Evolutionary conservation across 2,113 vertebrate genomes (phyloP), one percentile per base, ranked within the genome.

Genomic region (Stigmatopora nigra): DNA sequence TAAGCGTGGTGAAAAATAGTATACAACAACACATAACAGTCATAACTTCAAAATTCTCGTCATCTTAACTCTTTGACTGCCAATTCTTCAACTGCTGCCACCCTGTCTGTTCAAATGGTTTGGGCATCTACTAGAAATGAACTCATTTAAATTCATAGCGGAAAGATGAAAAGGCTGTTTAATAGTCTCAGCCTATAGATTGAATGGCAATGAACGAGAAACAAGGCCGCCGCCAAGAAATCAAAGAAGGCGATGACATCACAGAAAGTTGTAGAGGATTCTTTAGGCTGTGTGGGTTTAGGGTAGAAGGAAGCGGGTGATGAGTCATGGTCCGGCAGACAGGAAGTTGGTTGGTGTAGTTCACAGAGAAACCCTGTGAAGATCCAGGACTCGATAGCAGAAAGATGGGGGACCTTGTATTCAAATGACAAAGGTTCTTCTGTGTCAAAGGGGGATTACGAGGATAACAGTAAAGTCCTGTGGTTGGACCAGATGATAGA

Each of bases 181-280:
- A 69, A 73, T 73, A 69, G 76, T 75, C 61, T 64, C 59, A 68
- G 12, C 63, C 76, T 78, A 80, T 63, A 86, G 70, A 85, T 75
- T 0, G 41, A 72, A 61, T 60, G 15, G 60, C 70, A 69, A 74
- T 7, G 25, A 41, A 44, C n/a, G 16, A 64, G 61, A 70, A 71
- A 64, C n/a, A 51, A 58, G 47, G 46, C 48, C 25, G 46, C 48
- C 25, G 22, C 45, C 65, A 58, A 53, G 67, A 63, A 78, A 74
- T 82, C 67, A 82, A 84, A 84, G 69, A 67, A 69, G 48, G 38
- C 56, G 45, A 63, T 87, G 84, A 87, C 75, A 84, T 86, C 81
- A 89, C 66, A 51, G 51, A 57, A 65, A 65, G 62, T 75, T 35
- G 15, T n/a, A 16, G 52, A 73, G 69, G 46, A 57, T 64, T 70